phyloP scores from a whole-genome alignment of 2,113 vertebrate species.

The Geococcyx californianus region DNA sequence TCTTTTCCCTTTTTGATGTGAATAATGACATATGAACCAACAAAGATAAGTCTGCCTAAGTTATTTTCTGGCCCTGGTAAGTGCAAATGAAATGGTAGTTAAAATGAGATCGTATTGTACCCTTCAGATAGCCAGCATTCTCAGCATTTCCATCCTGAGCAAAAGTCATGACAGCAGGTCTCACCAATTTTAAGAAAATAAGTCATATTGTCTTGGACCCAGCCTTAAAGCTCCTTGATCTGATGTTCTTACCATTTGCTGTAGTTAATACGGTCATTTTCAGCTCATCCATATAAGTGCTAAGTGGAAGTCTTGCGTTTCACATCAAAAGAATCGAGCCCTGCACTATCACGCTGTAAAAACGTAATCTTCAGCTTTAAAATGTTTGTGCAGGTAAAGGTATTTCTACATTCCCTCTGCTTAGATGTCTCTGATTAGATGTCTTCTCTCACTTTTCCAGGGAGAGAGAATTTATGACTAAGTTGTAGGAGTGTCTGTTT shows the following conservation, averaged over 20 bases:
- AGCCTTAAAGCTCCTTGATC: not conserved
- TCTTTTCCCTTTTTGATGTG: not conserved
- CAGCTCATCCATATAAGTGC: not conserved
- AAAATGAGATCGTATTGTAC: not conserved
- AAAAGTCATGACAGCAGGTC: not conserved
- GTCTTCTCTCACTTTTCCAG: not conserved
- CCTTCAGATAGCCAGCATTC: not conserved
- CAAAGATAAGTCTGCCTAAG: not conserved
- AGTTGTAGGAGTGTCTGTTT: not conserved
- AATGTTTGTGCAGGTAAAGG: not conserved
- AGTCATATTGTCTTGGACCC: not conserved
- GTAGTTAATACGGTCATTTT: not conserved
- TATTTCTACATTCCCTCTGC: not conserved
- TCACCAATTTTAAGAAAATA: not conserved
- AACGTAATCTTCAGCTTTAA: not conserved
- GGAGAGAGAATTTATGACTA: not conserved
- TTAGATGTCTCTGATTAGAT: not conserved
- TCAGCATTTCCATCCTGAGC: not conserved
- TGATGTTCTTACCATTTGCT: not conserved
- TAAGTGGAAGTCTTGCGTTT: not conserved
- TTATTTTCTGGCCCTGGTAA: not conserved
- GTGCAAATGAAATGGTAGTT: not conserved
- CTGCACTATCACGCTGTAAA: not conserved
- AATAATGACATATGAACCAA: not conserved
- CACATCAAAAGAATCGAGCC: not conserved